Evolutionary conservation across 2,797 vertebrate species (phyloP), one percentile per base, ranked within the genome.

Genomic region (Acrocephalus scirpaceus): DNA sequence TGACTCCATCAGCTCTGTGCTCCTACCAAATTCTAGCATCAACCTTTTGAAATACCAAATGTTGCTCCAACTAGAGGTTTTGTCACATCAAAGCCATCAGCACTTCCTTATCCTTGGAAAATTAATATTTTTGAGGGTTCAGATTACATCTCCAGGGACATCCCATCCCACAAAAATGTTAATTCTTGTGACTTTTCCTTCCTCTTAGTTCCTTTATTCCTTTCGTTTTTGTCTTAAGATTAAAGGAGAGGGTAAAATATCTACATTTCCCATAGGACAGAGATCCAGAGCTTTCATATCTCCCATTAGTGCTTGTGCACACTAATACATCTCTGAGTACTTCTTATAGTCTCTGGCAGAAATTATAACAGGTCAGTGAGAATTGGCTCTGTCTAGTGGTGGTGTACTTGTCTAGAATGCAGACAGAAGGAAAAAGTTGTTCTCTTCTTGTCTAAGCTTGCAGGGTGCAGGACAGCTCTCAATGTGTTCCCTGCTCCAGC

Each of bases 101-200:
- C 88, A 87, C 65, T 94, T 96, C 60, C 83, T 26, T 79, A 53
- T 90, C 77, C 53, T 23, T 11, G 64, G 88, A 85, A 95, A 94
- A 92, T 94, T 94, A 95, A 57, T 88, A 92, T 90, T 79, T 95
- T 76, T 74, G 60, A 76, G 22, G 56, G 20, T 76, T 92, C 58
- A 66, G 5, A 71, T 94, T 76, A 34, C 36, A 56, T 62, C 81
- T 75, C 84, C 22, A 40, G 38, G 30, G 95, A 88, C 62, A 53
- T 79, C 34, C 40, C 23, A 67, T 94, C 67, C 76, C 66, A 86
- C 40, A 88, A 76, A 92, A 74, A 86, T 48, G 88, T 80, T 92
- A 86, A 89, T 95, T 93, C 82, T 78, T 86, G n/a, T 88, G 90
- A 88, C 73, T 94, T 97, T 92, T 82, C 34, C 82, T 95, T 93